A percentile compares a stretch with the other conserved stretches of the same genome.
phyloP scores from a whole-genome alignment of 2,888 invertebrate genomes.

The Cheilosia vernalis region DNA sequence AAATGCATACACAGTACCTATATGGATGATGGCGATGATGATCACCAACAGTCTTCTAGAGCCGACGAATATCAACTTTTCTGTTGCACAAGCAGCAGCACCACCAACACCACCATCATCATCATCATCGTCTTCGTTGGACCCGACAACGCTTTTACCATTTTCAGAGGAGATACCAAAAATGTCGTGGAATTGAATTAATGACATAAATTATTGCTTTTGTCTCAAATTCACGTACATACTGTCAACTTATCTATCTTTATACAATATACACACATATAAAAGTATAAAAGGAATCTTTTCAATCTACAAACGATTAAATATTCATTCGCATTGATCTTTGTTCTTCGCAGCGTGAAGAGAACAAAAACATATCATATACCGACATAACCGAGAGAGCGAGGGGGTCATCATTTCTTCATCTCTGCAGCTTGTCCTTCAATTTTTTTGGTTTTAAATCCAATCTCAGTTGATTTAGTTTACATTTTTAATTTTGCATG shows the following conservation, averaged over 20 bases:
- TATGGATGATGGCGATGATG: conserved; percentile 42
- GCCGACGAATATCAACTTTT: conserved; percentile 17
- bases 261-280: conserved; percentile 38
- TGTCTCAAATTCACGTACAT: conserved; percentile 66
- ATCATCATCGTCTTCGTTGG: conserved; percentile 17
- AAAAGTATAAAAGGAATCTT: conserved; percentile 45
- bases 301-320: conserved; percentile 66
- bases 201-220: conserved; percentile 73
- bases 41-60: conserved; percentile 44
- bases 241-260: conserved; percentile 63
- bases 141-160: conserved; percentile 52
- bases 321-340: conserved; percentile 73
- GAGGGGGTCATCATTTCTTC: conserved; percentile 44
- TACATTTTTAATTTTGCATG: conserved; percentile 47
- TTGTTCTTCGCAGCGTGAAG: conserved; percentile 55
- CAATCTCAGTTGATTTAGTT: conserved; percentile 50
- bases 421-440: conserved; percentile 27
- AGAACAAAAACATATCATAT: conserved; percentile 23
- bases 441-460: conserved; percentile 22
- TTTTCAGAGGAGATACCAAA: conserved; percentile 66
- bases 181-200: conserved; percentile 70
- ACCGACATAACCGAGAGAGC: conserved; percentile 24
- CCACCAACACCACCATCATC: conserved; percentile 11
- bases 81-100: not conserved
- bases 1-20: conserved; percentile 51